A percentile compares a stretch with the other conserved stretches of the same genome.
phyloP scores from a whole-genome alignment of 2,888 invertebrate species.

The Pharmacophagus antenor region DNA sequence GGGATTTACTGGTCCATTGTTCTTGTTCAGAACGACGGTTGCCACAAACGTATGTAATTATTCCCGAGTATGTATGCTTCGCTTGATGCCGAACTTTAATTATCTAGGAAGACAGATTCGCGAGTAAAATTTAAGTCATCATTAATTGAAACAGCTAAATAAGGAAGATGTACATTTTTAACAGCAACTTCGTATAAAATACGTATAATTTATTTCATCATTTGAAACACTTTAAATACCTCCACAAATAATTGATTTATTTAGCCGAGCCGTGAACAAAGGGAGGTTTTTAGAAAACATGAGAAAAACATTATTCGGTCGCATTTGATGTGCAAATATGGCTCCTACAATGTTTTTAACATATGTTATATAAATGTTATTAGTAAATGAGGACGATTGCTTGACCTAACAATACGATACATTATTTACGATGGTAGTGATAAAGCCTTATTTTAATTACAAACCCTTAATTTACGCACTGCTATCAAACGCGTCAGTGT shows the following conservation, averaged over 20 bases:
- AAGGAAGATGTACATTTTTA: no score
- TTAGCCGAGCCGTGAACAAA: slow-evolving; percentile 12
- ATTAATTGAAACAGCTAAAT: not conserved
- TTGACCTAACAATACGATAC: slow-evolving; percentile 14
- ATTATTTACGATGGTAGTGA: not conserved
- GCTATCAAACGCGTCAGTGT: no score
- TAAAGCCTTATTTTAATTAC: not conserved
- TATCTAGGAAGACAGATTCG: not conserved
- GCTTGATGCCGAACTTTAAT: not conserved
- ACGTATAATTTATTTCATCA: no score
- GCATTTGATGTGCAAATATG: slow-evolving; percentile 26
- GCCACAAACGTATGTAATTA: slow-evolving; percentile 4
- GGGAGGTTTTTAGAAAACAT: slow-evolving; percentile 20
- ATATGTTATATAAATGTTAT: slow-evolving; percentile 12
- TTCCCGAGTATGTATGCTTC: slow-evolving; percentile 6
- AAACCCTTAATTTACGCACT: no score
- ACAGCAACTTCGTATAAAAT: no score
- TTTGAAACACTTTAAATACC: not conserved
- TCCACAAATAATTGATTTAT: slow-evolving; percentile 18
- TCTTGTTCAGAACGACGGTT: not conserved
- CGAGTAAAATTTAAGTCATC: not conserved
- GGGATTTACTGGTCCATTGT: not conserved
- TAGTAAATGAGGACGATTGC: slow-evolving; percentile 13
- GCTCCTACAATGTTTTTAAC: slow-evolving; percentile 14
- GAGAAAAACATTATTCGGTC: slow-evolving; percentile 18